A percentile compares a stretch with the other conserved stretches of the same genome.
Conservation (phyloP, 2,113 vertebrate genomes). For the Arizona elegans region DNA sequence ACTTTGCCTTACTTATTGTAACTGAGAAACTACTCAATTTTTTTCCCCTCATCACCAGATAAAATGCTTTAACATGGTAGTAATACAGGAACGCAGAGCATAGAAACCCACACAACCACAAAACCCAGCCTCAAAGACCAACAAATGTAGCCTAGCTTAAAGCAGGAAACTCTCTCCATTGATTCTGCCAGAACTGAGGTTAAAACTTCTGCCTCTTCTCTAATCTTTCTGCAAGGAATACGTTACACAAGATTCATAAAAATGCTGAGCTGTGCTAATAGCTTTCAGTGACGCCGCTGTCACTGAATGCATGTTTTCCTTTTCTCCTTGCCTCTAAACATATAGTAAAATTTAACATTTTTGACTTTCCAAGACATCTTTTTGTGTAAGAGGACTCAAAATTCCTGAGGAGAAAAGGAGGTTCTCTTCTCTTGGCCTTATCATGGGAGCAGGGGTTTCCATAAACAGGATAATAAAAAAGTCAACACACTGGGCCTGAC, state of each 20-base stretch:
- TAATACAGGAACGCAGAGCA: background rate
- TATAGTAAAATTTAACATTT: background rate
- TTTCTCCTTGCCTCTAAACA: background rate
- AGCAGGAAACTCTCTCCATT: background rate
- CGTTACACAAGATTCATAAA: background rate
- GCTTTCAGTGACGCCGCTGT: background rate
- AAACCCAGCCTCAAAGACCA: background rate
- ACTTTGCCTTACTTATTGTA: background rate
- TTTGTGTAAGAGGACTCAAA: background rate
- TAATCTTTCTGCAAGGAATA: background rate
- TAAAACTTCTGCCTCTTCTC: background rate
- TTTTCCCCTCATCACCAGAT: background rate
- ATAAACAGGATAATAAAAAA: background rate
- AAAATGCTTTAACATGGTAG: background rate
- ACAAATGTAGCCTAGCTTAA: background rate
- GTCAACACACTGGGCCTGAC: background rate
- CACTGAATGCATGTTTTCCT: background rate
- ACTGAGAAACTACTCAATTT: background rate
- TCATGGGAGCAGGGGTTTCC: background rate
- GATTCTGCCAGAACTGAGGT: background rate
- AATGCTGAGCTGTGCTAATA: background rate
- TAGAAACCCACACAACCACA: background rate
- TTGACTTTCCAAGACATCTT: background rate
- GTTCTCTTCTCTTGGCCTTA: background rate
- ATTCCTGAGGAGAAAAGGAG: background rate